Evolutionary conservation across 2,113 vertebrate genomes (phyloP).

Genomic region (Elephantulus edwardii): DNA sequence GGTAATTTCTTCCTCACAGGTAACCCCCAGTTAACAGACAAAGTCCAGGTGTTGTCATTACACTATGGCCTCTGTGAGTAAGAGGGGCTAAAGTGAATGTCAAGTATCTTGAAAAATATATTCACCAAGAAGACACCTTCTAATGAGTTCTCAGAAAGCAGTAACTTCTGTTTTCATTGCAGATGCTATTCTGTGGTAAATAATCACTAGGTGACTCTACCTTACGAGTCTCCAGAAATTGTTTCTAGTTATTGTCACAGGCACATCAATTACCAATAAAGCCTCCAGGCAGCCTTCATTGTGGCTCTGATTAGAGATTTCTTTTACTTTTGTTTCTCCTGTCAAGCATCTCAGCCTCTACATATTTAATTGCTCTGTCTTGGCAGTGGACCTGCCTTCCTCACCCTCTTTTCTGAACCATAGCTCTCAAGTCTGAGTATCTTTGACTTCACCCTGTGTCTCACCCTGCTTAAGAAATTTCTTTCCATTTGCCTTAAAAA

Average conservation of each 20-base stretch:
- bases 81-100: conserved; percentile 49
- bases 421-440: neutral
- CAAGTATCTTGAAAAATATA: conserved; percentile 58
- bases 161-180: conserved; percentile 55
- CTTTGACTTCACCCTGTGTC: neutral
- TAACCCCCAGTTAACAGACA: conserved; percentile 50
- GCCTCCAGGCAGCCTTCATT: conserved; percentile 50
- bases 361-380: conserved; percentile 40
- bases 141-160: conserved; percentile 51
- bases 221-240: conserved; percentile 54
- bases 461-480: neutral
- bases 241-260: conserved; percentile 74
- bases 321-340: conserved; percentile 42
- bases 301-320: conserved; percentile 63
- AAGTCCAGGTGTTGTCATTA: conserved; percentile 43
- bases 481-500: neutral
- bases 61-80: conserved; percentile 58
- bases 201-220: conserved; percentile 53
- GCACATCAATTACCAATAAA: conserved; percentile 45
- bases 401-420: neutral
- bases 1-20: neutral
- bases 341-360: neutral
- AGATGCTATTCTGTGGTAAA: conserved; percentile 57
- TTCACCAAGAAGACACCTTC: conserved; percentile 64
- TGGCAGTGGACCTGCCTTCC: neutral